Percentiles rank a stretch among this genome's conserved stretches.
phyloP scores from a whole-genome alignment of 2,888 invertebrate species.

The Endomychus coccineus region DNA sequence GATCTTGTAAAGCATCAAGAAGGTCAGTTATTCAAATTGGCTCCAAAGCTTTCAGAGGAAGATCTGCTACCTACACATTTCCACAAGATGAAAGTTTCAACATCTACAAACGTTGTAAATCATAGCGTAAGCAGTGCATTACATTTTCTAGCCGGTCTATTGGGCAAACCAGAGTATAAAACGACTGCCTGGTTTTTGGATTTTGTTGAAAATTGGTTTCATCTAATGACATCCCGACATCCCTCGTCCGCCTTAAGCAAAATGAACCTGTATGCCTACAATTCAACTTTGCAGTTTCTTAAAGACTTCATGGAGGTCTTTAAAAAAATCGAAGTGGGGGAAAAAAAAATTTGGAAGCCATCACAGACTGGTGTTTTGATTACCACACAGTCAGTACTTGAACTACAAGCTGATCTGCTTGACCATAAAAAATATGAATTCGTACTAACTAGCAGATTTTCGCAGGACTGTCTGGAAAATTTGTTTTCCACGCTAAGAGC shows the following conservation, averaged over 20 bases:
- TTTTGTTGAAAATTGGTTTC: constrained; percentile 23
- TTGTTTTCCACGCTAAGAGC: constrained; percentile 3
- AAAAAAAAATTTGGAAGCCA: constrained; percentile 20
- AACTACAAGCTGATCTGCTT: background rate
- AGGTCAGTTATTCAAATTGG: constrained; percentile 16
- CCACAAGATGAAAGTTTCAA: constrained; percentile 23
- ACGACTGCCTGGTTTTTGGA: constrained; percentile 26
- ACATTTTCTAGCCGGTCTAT: constrained; percentile 14
- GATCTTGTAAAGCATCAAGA: constrained; percentile 16
- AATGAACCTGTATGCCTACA: constrained; percentile 15
- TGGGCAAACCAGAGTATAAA: constrained; percentile 17
- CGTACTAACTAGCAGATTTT: constrained; percentile 5
- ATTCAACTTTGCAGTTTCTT: constrained; percentile 15
- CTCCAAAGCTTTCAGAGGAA: constrained; percentile 21
- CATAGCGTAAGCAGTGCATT: constrained; percentile 18
- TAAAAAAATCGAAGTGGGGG: constrained; percentile 11
- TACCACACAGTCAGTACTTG: constrained; percentile 1
- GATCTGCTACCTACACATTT: constrained; percentile 21
- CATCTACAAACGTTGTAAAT: constrained; percentile 21
- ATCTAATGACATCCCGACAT: constrained; percentile 23
- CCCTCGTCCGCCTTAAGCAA: constrained; percentile 20
- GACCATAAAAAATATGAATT: background rate
- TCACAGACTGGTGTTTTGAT: constrained; percentile 12
- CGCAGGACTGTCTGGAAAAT: constrained; percentile 10
- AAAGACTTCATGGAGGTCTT: constrained; percentile 18